Base-by-base conservation (phyloP, 2,113 vertebrate genomes). In the Rhabdornis inornatus region DNA sequence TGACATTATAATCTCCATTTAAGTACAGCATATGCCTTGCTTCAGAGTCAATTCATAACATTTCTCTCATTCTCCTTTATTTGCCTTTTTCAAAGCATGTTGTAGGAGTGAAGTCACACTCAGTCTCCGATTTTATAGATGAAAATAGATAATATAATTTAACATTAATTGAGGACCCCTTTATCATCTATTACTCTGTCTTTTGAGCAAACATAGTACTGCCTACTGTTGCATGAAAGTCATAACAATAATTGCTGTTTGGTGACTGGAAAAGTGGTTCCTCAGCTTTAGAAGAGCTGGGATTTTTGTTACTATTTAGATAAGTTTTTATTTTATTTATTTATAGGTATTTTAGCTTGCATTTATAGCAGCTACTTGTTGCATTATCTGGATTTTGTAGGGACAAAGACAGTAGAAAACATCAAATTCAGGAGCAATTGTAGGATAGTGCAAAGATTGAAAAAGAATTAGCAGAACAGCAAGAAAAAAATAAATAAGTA, bases 121-220 rank as follows among this genome's bases (percentile, higher is more conserved):
- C 53, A 15, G 7, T 64, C 31, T 76, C 39, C 69, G 81, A 31
- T 93, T 90, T 92, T 83, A 83, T 74, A 76, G 42, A 14, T 59
- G 53, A 91, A 94, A 87, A 79, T 20, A 83, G 44, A 25, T 57
- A 82, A 49, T 37, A 72, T 61, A 37, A 50, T 40, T 94, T 88
- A 77, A 33, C 31, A 50, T 81, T 96, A 92, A 93, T 64, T 95
- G 61, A 52, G 88, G 27, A 87, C 12, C 47, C 39, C 89, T 45
- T 52, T 83, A 79, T 94, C 94, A 91, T n/a, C 23, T 95, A 10
- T 92, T 89, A 40, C 69, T 86, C 79, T 55, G 15, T 96, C 74
- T 30, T 92, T 88, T 89, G 86, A 91, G 78, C 27, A 93, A 95
- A 72, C 53, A 72, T 89, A 87, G 79, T 70, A 40, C 80, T 94